Conservation (phyloP, 2,888 invertebrate genomes). For the Polymixis lichenea region DNA sequence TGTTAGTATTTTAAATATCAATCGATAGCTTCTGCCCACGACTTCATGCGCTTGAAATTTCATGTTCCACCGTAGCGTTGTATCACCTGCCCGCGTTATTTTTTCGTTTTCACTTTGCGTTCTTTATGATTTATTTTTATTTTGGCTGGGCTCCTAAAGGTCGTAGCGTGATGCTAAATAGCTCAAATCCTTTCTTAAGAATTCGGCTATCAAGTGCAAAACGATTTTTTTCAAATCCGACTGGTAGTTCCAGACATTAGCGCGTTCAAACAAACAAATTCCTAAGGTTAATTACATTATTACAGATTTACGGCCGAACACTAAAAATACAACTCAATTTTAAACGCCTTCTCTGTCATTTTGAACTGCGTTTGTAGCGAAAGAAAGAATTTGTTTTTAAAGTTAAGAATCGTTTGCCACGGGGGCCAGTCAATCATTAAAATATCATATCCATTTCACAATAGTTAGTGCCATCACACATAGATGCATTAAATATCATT, state of each 20-base stretch:
- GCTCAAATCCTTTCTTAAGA: neutral
- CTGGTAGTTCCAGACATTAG: neutral
- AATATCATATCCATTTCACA: neutral
- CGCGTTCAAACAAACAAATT: neutral
- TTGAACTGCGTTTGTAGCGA: neutral
- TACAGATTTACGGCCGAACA: neutral
- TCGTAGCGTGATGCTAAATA: neutral
- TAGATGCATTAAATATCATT: slow-evolving; percentile 1
- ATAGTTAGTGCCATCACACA: slow-evolving; percentile 31
- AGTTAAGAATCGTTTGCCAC: neutral
- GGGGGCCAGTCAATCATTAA: no score
- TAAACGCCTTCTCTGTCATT: neutral
- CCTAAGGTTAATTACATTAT: neutral
- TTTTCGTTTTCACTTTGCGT: neutral
- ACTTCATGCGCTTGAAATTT: neutral
- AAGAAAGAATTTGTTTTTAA: neutral
- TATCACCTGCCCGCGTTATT: neutral
- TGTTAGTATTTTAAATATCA: slow-evolving; percentile 2
- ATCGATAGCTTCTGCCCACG: neutral
- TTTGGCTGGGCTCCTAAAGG: neutral
- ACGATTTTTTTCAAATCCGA: neutral
- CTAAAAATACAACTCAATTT: neutral
- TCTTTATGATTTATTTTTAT: neutral
- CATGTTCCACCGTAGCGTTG: neutral
- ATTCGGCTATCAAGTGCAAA: neutral